phyloP scores from a whole-genome alignment of 2,888 invertebrate species.

The Luffia ferchaultella region DNA sequence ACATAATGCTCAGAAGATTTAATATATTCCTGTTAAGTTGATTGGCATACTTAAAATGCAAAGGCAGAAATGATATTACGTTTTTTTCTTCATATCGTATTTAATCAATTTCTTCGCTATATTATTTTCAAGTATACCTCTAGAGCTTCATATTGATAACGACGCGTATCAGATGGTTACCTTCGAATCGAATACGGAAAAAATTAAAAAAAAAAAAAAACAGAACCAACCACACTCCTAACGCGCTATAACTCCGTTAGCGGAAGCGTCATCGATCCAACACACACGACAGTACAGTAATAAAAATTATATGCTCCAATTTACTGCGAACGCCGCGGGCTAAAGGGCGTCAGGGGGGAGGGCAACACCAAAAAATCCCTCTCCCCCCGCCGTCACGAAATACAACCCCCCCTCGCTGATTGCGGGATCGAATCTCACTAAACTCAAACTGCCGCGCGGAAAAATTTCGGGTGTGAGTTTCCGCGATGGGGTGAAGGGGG shows the following conservation, averaged over 20 bases:
- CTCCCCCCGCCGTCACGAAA: slow-evolving; percentile 16
- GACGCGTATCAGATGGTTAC: neutral
- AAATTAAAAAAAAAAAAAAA: neutral
- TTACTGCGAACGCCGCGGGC: slow-evolving; percentile 39
- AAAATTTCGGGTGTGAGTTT: slow-evolving; percentile 34
- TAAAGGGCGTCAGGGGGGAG: slow-evolving; percentile 22
- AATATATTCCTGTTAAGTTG: too few relatives aligned
- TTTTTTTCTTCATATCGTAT: too few relatives aligned
- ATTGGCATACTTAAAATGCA: too few relatives aligned
- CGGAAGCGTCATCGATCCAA: slow-evolving; percentile 8
- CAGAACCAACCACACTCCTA: neutral
- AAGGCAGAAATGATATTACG: too few relatives aligned
- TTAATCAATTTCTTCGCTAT: too few relatives aligned
- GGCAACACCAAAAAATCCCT: slow-evolving; percentile 41
- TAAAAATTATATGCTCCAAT: slow-evolving; percentile 68
- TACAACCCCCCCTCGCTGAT: slow-evolving; percentile 32
- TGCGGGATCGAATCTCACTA: slow-evolving; percentile 64
- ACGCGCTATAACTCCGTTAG: neutral
- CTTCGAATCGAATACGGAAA: neutral
- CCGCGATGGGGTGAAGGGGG: slow-evolving; percentile 14
- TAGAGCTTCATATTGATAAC: neutral
- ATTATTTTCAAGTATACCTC: too few relatives aligned
- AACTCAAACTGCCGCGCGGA: slow-evolving; percentile 41
- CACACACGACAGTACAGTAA: slow-evolving; percentile 58
- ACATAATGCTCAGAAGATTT: too few relatives aligned